Percentiles rank a stretch among this genome's conserved stretches.
Conservation (phyloP, 1,140 invertebrate species). For the Sweltsa coloradensis region DNA sequence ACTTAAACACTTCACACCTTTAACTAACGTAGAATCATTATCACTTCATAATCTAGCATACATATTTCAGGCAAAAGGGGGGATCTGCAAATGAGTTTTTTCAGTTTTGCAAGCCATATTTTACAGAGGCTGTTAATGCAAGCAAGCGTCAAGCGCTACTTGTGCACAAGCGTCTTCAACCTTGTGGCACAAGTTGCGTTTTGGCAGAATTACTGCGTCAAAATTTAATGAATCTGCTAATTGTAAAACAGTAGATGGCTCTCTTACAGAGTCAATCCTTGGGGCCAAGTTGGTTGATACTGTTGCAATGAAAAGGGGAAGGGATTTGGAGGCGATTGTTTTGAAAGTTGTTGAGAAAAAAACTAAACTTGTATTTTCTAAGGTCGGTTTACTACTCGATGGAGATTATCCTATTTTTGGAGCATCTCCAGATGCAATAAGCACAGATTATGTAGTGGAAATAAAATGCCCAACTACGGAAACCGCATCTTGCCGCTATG, state of each 20-base stretch:
- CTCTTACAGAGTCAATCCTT: constrained; percentile 23
- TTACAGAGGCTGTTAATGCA: constrained; percentile 12
- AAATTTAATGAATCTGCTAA: constrained; percentile 26
- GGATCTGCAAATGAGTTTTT: constrained; percentile 12
- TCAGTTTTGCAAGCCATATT: constrained; percentile 11
- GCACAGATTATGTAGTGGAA: constrained; percentile 21
- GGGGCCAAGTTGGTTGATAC: constrained; percentile 23
- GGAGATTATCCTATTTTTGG: constrained; percentile 20
- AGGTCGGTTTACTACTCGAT: constrained; percentile 18
- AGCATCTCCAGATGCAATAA: constrained; percentile 26
- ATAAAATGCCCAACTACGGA: constrained; percentile 23
- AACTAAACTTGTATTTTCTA: too few species aligned
- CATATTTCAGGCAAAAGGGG: constrained; percentile 5
- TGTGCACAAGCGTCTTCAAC: constrained; percentile 14
- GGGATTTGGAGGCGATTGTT: constrained; percentile 23
- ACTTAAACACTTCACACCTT: constrained; percentile 9
- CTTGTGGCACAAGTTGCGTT: constrained; percentile 26
- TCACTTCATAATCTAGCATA: constrained; percentile 17
- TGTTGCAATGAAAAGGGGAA: constrained; percentile 22
- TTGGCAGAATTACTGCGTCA: constrained; percentile 29
- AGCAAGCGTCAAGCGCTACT: constrained; percentile 18
- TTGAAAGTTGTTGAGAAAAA: constrained; percentile 11
- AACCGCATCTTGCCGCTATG: not conserved
- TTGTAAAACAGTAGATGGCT: constrained; percentile 24
- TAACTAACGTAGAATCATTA: constrained; percentile 8